Conservation (phyloP, 2,113 vertebrate species). For the Pseudorasbora parva region DNA sequence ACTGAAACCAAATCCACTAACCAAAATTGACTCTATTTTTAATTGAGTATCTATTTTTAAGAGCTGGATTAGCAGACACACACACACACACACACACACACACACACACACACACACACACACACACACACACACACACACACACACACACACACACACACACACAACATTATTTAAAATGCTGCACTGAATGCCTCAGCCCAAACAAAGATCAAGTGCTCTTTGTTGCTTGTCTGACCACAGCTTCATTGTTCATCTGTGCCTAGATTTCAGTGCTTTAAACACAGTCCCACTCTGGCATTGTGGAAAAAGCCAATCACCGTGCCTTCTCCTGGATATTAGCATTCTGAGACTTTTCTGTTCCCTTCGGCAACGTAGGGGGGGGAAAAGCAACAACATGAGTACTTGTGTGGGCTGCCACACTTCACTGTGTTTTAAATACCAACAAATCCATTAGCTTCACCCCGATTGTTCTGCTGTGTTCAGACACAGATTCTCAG, state of each 20-base stretch:
- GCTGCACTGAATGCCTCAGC: not conserved
- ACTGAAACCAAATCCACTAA: not conserved
- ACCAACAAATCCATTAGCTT: not conserved
- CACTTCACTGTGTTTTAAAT: constrained; percentile 11
- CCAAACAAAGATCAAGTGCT: constrained; percentile 44
- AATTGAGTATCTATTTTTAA: not conserved
- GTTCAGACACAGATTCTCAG: constrained; percentile 10
- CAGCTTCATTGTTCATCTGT: constrained; percentile 32
- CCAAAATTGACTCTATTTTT: not conserved
- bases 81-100: no score
- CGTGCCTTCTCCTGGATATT: constrained; percentile 8
- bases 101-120: no score
- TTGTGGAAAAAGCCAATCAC: constrained; percentile 31
- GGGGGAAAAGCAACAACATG: not conserved
- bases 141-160: no score
- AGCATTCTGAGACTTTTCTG: not conserved
- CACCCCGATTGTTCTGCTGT: constrained; percentile 24
- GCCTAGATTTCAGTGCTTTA: constrained; percentile 2
- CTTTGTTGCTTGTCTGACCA: constrained; percentile 45
- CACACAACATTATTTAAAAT: not conserved
- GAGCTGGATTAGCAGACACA: not conserved
- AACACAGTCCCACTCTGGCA: constrained; percentile 8
- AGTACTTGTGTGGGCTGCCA: constrained; percentile 6
- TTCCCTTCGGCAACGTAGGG: not conserved
- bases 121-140: no score